A percentile compares a stretch with the other conserved stretches of the same genome.
Evolutionary conservation across 1,140 invertebrate genomes (phyloP).

Genomic region (Trichonephila inaurata): DNA sequence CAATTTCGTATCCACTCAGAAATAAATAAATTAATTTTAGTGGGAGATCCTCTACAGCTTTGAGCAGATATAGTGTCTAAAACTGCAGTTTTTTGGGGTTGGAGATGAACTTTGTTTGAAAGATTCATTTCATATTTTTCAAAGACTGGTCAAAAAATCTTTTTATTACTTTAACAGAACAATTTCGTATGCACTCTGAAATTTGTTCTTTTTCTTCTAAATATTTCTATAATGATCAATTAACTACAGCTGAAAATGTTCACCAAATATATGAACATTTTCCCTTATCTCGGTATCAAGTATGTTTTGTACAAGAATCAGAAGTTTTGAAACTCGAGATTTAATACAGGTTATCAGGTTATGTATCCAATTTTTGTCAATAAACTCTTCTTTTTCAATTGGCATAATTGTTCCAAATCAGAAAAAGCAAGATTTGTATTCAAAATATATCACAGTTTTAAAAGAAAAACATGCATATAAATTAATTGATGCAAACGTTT

Average conservation of each 20-base stretch:
- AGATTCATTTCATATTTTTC: constrained; percentile 79
- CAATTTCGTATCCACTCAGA: no score
- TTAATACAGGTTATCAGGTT: constrained; percentile 82
- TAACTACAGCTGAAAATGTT: constrained; percentile 82
- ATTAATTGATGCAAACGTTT: no score
- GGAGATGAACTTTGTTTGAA: constrained; percentile 82
- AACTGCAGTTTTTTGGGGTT: constrained; percentile 81
- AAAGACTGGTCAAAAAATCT: constrained; percentile 71
- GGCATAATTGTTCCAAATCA: constrained; percentile 89
- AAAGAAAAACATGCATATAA: no score
- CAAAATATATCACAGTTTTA: no score
- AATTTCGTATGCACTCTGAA: constrained; percentile 93
- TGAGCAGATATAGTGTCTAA: constrained; percentile 89
- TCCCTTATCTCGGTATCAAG: constrained; percentile 82
- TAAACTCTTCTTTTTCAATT: constrained; percentile 77
- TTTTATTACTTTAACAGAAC: constrained; percentile 85
- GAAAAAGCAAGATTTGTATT: constrained; percentile 83
- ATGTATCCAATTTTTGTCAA: constrained; percentile 82
- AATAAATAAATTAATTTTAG: constrained; percentile 88
- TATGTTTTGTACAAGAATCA: constrained; percentile 82
- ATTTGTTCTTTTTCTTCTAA: constrained; percentile 88
- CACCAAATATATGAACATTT: constrained; percentile 78
- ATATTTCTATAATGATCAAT: constrained; percentile 87
- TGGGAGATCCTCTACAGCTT: constrained; percentile 94
- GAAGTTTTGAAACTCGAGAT: constrained; percentile 80